Evolutionary conservation across 2,113 vertebrate genomes (phyloP).

Genomic region (Crypturellus undulatus): DNA sequence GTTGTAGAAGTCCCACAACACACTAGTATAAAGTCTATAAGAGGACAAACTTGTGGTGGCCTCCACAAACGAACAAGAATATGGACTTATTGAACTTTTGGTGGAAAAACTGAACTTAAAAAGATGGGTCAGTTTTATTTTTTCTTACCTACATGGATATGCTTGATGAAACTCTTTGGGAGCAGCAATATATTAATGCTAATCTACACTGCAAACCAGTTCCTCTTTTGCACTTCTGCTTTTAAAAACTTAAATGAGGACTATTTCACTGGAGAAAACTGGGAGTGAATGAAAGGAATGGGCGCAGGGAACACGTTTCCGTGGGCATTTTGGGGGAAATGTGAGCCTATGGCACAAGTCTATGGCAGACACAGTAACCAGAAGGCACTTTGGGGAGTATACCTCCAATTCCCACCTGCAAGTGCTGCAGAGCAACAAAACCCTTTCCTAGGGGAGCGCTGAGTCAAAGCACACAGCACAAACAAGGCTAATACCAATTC

Average conservation of each 20-base stretch:
- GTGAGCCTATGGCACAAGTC: neutral
- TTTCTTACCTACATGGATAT: neutral
- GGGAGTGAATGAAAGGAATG: neutral
- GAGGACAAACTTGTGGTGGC: fast-evolving
- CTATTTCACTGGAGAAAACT: neutral
- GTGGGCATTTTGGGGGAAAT: neutral
- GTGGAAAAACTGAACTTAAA: neutral
- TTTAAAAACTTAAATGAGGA: neutral
- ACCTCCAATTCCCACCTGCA: neutral
- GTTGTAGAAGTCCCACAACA: neutral
- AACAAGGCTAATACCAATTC: neutral
- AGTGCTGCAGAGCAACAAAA: neutral
- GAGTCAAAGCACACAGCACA: neutral
- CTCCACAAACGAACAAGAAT: fast-evolving
- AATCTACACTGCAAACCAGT: fast-evolving
- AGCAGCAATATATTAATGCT: neutral
- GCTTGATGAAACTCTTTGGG: neutral
- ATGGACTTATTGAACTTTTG: fast-evolving
- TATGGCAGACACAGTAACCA: neutral
- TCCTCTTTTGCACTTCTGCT: neutral
- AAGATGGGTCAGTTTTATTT: neutral
- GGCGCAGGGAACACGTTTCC: neutral
- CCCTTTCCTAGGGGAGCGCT: neutral
- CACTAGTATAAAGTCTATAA: neutral
- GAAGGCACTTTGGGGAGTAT: neutral